phyloP scores from a whole-genome alignment of 2,888 invertebrate genomes.

The Octonoba sinensis region DNA sequence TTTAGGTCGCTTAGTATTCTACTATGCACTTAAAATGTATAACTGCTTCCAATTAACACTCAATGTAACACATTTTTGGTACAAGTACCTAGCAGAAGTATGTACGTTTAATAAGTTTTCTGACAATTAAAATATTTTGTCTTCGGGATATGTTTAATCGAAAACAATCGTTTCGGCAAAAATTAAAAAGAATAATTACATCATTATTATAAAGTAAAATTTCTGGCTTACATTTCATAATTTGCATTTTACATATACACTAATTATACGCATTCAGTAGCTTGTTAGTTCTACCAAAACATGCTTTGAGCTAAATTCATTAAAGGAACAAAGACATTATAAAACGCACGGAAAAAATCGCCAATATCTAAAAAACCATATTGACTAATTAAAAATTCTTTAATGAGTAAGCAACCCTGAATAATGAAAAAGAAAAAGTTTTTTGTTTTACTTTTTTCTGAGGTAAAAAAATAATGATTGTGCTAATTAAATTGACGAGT shows the following conservation, averaged over 20 bases:
- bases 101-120: too few relatives aligned
- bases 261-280: conserved; percentile 50
- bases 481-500: conserved; percentile 62
- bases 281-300: conserved; percentile 37
- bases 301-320: conserved; percentile 45
- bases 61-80: too few relatives aligned
- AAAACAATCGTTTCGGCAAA: too few relatives aligned
- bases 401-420: conserved; percentile 53
- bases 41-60: too few relatives aligned
- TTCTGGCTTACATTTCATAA: neutral
- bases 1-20: too few relatives aligned
- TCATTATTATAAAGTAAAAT: too few relatives aligned
- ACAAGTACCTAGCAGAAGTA: too few relatives aligned
- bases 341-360: conserved; percentile 5
- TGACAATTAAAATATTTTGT: too few relatives aligned
- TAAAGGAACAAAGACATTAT: conserved; percentile 50
- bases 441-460: conserved; percentile 32
- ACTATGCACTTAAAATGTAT: too few relatives aligned
- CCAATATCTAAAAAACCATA: conserved; percentile 53
- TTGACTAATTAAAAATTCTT: conserved; percentile 64
- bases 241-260: conserved; percentile 15
- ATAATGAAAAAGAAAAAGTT: conserved; percentile 49
- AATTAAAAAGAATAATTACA: too few relatives aligned
- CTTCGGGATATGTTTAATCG: too few relatives aligned
- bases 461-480: conserved; percentile 57